Base-by-base conservation (phyloP, 2,797 vertebrate genomes). In the Leuciscus waleckii region DNA sequence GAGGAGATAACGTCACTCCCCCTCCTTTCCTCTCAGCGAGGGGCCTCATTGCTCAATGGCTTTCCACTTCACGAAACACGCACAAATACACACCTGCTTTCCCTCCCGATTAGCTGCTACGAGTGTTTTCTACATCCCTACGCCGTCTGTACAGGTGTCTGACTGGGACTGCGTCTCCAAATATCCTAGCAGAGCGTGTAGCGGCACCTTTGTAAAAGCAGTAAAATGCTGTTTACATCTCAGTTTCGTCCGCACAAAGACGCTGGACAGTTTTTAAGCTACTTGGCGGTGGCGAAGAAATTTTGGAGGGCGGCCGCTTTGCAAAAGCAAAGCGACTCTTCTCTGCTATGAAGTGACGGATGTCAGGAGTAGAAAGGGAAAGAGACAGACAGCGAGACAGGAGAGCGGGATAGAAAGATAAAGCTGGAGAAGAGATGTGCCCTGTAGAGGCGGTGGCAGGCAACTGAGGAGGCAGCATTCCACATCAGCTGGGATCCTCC, bases 401-500 rank as follows among this genome's bases (percentile, higher is more conserved):
- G 46, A 73, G 41, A 63, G 41, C 19, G 11, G 54, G 90, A 92
- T 91, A 93, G 93, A 92, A 90, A 81, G 16, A 77, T 73, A 82
- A 69, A 79, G 74, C 41, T 16, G 67, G 37, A 67, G 92, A 79
- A 65, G 90, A 90, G 91, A 90, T 61, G 89, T 92, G 91, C 91
- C 88, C 92, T 91, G 92, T 79, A 91, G 91, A 91, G 92, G 91
- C 85, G 46, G 16, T 67, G 89, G 75, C 78, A 88, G 92, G 76
- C 54, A 29, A 82, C 91, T 89, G 93, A 92, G 91, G 90, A 92
- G 94, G 90, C 93, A 93, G 92, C 94, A 93, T 94, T 93, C 91
- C 93, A 94, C 94, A 94, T 95, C 94, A 95, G 93, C 92, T 93
- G 93, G 93, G 93, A 93, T 92, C 91, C 90, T 92, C 93, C 88